Evolutionary conservation across 1,140 invertebrate species (phyloP).

Genomic region (Pseudobourletiella spinata): DNA sequence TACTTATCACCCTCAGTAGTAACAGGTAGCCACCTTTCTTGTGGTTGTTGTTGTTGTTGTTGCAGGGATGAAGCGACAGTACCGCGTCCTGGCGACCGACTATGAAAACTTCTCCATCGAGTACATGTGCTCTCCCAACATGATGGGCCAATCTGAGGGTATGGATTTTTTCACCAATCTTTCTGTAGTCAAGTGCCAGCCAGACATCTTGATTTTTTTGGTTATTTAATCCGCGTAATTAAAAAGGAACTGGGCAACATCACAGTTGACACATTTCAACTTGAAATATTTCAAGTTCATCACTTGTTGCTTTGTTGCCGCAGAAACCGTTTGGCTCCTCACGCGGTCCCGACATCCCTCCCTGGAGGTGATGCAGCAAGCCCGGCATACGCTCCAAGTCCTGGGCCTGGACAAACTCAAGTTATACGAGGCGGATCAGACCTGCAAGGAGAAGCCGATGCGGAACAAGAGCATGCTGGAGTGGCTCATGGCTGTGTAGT

Average conservation of each 20-base stretch:
- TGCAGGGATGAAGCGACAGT: slow-evolving; percentile 35
- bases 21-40: no score
- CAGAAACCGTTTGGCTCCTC: slow-evolving; percentile 35
- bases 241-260: no score
- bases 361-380: slow-evolving; percentile 34
- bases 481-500: slow-evolving; percentile 23
- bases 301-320: no score
- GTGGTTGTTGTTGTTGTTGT: no score
- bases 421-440: slow-evolving; percentile 35
- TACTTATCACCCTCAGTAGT: background rate
- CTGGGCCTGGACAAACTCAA: slow-evolving; percentile 35
- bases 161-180: no score
- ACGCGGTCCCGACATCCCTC: slow-evolving; percentile 32
- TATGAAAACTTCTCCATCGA: slow-evolving; percentile 36
- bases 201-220: no score
- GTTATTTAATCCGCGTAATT: no score
- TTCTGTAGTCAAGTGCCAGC: no score
- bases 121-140: slow-evolving; percentile 33
- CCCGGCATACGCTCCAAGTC: slow-evolving; percentile 29
- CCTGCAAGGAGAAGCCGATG: slow-evolving; percentile 31
- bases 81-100: slow-evolving; percentile 34
- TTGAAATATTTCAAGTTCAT: no score
- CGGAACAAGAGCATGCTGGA: slow-evolving; percentile 28
- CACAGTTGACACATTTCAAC: no score
- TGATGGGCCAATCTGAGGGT: slow-evolving; percentile 34